Evolutionary conservation across 2,113 vertebrate species (phyloP), one percentile per base, ranked within the genome.

Genomic region (Scomber scombrus): DNA sequence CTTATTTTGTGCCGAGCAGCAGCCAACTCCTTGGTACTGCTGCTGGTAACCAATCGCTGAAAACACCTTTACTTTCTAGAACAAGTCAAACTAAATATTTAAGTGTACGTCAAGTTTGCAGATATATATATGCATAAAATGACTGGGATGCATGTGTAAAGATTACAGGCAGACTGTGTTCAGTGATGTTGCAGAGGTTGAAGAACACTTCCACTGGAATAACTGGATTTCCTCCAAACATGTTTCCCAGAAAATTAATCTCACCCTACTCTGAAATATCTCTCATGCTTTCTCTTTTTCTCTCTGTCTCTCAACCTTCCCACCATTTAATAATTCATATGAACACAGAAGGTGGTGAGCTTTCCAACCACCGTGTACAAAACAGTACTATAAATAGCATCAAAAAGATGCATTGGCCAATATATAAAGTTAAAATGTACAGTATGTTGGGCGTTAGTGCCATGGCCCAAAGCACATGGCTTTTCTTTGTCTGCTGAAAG

Each of bases 271-370:
- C 50, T 58, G 46, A 49, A 61, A 14, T 23, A 46, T 52, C 47
- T 68, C 49, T 29, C 14, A 23, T 18, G 10, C 16, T 46, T 23
- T 10, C 26, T 34, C 54, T 45, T 3, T 31, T 9, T 40, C 34
- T 40, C 1, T 11, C 34, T 29, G 52, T 62, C 56, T 76, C 34
- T 61, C 46, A 80, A 63, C 43, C 21, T 31, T 78, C 21, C 46
- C 54, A 19, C 13, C 58, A 65, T 85, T 85, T 60, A 75, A 82
- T 79, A 46, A 79, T 85, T 85, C 43, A 88, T 66, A 75, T 29
- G 34, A 51, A 71, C 55, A 66, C 46, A 26, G 61, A 72, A 46
- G 55, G 45, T 58, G 60, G 43, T 54, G 19, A 26, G 45, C 68
- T 66, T 60, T 71, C 46, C 76, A 62, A 26, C 45, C 15, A 55